A percentile compares a stretch with the other conserved stretches of the same genome.
phyloP scores from a whole-genome alignment of 1,140 invertebrate species.

The Papilio dardanus region DNA sequence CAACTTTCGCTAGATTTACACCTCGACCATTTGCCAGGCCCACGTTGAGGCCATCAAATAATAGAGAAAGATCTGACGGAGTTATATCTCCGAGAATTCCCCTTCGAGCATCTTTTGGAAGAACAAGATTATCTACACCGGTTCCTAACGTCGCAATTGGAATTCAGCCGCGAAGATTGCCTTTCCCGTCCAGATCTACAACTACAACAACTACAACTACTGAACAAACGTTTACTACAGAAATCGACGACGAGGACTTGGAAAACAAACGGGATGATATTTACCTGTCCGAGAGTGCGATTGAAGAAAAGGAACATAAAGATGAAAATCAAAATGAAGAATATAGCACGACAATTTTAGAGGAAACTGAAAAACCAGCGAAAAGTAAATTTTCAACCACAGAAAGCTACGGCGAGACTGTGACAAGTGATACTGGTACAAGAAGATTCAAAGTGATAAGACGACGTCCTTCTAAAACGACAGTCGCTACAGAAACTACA shows the following conservation, averaged over 20 bases:
- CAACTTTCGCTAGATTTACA: conserved; percentile 72
- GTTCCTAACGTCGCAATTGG: conserved; percentile 39
- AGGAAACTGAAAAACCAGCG: not conserved
- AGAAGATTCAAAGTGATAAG: conserved; percentile 35
- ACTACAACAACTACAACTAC: conserved; percentile 41
- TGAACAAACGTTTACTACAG: conserved; percentile 43
- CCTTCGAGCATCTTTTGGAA: conserved; percentile 57
- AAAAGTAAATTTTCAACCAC: conserved; percentile 12
- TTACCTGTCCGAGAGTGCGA: conserved; percentile 82
- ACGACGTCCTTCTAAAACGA: conserved; percentile 24
- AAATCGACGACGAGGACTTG: conserved; percentile 66
- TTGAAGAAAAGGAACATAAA: conserved; percentile 81
- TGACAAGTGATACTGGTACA: conserved; percentile 29
- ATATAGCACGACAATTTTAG: conserved; percentile 50
- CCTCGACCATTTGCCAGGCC: conserved; percentile 72
- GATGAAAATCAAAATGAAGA: conserved; percentile 53
- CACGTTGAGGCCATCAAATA: conserved; percentile 42
- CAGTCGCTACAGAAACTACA: conserved; percentile 24
- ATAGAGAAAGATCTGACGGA: conserved; percentile 47
- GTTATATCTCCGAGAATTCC: conserved; percentile 51
- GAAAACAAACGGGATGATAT: conserved; percentile 83
- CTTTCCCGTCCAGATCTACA: conserved; percentile 57
- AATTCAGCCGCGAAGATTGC: conserved; percentile 63
- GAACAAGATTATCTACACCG: conserved; percentile 48
- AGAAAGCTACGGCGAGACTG: conserved; percentile 25